These are phyloP conservation scores for Xanthorhoe designata DNA, from an alignment of 2,888 invertebrate genomes.

Conservation along the genomic window DNA sequence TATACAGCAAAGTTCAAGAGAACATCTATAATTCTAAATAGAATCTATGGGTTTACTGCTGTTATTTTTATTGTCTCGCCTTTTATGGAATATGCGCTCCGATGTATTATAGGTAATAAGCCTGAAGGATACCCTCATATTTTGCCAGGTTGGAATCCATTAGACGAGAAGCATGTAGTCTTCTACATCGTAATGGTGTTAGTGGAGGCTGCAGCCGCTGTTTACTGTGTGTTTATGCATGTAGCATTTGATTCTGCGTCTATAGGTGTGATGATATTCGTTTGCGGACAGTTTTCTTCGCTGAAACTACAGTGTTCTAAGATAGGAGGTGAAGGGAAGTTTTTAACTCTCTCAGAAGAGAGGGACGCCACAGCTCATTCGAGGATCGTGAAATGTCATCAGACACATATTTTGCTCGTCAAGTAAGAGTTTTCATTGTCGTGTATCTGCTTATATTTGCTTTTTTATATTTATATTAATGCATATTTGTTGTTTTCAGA, in stretches of 20 bases:
- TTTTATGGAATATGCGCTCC: conserved; percentile 60
- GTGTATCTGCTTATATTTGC: not conserved
- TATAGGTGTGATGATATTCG: conserved; percentile 68
- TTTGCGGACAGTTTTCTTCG: conserved; percentile 66
- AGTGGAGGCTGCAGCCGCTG: conserved; percentile 58
- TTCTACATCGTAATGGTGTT: conserved; percentile 57
- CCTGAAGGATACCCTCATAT: conserved; percentile 60
- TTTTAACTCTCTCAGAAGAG: conserved; percentile 44
- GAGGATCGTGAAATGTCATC: conserved; percentile 63
- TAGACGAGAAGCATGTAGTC: conserved; percentile 50
- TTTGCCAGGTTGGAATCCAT: conserved; percentile 64
- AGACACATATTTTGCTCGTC: conserved; percentile 55
- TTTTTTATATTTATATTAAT: not conserved
- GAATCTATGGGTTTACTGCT: conserved; percentile 60
- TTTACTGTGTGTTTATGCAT: conserved; percentile 65
- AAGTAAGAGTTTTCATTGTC: conserved; percentile 54
- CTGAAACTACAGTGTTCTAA: conserved; percentile 58
- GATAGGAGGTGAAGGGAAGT: conserved; percentile 61
- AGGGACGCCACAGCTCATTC: conserved; percentile 62
- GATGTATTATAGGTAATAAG: conserved; percentile 41
- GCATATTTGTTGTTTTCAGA: conserved; percentile 52
- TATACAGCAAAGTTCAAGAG: conserved; percentile 58
- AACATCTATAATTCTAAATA: conserved; percentile 51
- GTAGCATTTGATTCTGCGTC: conserved; percentile 64
- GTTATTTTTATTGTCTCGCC: conserved; percentile 63